These are phyloP conservation scores for Erannis defoliaria DNA, from an alignment of 2,888 invertebrate species.

Conservation along the genomic window DNA sequence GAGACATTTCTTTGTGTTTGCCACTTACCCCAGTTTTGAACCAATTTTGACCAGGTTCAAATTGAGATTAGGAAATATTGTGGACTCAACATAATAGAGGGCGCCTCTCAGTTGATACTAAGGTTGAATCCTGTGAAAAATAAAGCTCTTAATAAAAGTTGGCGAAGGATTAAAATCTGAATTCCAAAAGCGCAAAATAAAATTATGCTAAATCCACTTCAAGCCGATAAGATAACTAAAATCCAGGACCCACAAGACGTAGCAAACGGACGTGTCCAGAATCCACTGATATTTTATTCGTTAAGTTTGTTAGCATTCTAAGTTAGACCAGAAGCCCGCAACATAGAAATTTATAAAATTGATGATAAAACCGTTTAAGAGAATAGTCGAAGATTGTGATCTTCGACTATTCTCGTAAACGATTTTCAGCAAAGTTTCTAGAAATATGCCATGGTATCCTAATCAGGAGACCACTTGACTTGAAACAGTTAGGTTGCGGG, in stretches of 20 bases:
- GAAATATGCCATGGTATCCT: too few species aligned
- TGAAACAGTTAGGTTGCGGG: too few species aligned
- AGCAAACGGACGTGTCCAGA: conserved; percentile 25
- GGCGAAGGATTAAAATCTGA: conserved; percentile 17
- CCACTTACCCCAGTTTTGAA: too few species aligned
- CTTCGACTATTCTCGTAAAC: not conserved
- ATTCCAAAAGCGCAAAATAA: conserved; percentile 16
- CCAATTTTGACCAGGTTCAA: too few species aligned
- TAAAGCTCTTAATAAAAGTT: not conserved
- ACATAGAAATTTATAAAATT: conserved; percentile 1
- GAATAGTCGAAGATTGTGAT: too few species aligned
- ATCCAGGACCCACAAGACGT: conserved; percentile 19
- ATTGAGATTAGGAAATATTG: too few species aligned
- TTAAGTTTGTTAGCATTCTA: conserved; percentile 10
- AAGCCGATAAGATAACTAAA: conserved; percentile 28
- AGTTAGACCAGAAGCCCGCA: conserved; percentile 10
- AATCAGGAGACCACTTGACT: too few species aligned
- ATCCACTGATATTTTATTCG: conserved; percentile 18
- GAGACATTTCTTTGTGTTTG: too few species aligned
- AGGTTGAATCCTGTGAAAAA: not conserved
- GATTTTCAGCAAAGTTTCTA: not conserved
- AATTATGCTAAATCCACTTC: conserved; percentile 28
- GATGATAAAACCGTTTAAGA: too few species aligned
- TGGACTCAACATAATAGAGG: too few species aligned
- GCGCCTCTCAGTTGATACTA: too few species aligned